phyloP scores from a whole-genome alignment of 2,113 vertebrate genomes.

The Chloroceryle aenea region DNA sequence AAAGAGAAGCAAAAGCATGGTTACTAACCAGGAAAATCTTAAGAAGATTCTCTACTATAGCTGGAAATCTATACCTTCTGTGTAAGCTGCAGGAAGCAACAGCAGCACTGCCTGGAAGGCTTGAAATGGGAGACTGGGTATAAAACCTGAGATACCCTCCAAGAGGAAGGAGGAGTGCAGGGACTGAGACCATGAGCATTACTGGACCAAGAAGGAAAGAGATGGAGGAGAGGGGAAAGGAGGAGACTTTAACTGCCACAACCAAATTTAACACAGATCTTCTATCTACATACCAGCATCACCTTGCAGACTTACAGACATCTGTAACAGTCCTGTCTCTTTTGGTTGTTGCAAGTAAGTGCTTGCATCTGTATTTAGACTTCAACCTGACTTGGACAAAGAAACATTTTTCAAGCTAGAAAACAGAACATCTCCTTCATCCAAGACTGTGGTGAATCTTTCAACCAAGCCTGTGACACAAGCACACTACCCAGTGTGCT shows the following conservation, averaged over 20 bases:
- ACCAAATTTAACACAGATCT: neutral
- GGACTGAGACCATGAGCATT: neutral
- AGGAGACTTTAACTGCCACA: neutral
- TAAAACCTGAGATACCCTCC: neutral
- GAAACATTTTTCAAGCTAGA: neutral
- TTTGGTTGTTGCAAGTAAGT: neutral
- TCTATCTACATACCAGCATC: neutral
- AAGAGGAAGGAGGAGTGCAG: neutral
- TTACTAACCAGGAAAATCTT: neutral
- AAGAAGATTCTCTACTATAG: neutral
- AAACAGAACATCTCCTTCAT: neutral
- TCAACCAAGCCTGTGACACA: neutral
- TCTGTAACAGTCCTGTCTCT: neutral
- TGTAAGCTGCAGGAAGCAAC: neutral
- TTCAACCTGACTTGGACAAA: neutral
- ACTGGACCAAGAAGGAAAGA: neutral
- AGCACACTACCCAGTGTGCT: fast-evolving
- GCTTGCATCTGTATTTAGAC: neutral
- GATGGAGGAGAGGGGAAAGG: fast-evolving
- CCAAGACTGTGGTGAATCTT: neutral
- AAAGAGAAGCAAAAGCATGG: neutral
- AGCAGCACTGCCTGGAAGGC: neutral
- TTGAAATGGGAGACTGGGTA: neutral
- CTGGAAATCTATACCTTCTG: neutral
- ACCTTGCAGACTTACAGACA: neutral